Conservation (phyloP, 2,113 vertebrate genomes). For the Capra hircus region DNA sequence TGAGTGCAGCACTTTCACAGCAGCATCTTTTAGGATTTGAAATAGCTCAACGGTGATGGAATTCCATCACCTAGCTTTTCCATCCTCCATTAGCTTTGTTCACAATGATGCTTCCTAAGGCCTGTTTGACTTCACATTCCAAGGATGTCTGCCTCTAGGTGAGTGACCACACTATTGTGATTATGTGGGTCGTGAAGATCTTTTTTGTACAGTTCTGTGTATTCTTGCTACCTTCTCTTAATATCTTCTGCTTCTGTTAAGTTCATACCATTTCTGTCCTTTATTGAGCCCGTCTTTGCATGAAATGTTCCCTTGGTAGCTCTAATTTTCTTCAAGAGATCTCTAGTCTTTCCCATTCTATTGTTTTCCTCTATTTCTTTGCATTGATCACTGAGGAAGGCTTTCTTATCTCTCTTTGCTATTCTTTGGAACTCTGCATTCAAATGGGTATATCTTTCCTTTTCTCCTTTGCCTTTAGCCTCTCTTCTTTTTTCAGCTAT, state of each 20-base stretch:
- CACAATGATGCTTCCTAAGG: not conserved
- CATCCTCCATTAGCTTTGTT: not conserved
- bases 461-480: not conserved
- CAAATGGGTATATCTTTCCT: not conserved
- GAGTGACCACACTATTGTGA: not conserved
- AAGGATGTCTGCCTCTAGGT: not conserved
- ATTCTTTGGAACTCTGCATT: not conserved
- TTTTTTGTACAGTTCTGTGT: not conserved
- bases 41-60: not conserved
- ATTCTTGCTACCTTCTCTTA: not conserved
- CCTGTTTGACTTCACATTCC: not conserved
- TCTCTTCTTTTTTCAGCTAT: not conserved
- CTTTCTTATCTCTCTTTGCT: not conserved
- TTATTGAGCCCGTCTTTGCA: not conserved
- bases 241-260: not conserved
- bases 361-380: not conserved
- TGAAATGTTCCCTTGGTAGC: not conserved
- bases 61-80: not conserved
- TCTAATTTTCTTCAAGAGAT: not conserved
- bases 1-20: not conserved
- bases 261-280: not conserved
- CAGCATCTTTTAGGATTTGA: not conserved
- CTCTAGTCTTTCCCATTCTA: not conserved
- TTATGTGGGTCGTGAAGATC: not conserved
- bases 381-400: not conserved